phyloP scores from a whole-genome alignment of 2,888 invertebrate genomes.

The Agrotis ipsilon region DNA sequence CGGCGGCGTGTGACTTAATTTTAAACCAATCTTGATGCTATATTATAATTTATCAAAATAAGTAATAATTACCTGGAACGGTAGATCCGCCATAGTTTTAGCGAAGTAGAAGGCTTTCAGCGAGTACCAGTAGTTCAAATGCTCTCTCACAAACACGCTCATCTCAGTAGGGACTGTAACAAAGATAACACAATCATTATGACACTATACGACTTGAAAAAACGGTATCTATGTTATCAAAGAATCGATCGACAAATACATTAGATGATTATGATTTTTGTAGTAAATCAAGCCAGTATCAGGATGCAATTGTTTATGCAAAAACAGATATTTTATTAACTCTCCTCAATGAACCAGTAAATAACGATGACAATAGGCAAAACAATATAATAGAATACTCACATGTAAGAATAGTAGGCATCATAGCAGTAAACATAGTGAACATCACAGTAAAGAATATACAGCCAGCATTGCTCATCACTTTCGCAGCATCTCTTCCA shows the following conservation, averaged over 20 bases:
- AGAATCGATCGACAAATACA: too few species aligned
- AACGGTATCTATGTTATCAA: neutral
- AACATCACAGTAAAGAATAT: conserved; percentile 99
- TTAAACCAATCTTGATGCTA: too few species aligned
- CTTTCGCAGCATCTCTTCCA: conserved; percentile 98
- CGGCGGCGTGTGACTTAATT: too few species aligned
- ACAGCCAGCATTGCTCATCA: conserved; percentile 98
- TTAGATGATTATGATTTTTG: too few species aligned
- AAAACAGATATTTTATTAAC: neutral
- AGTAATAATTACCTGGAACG: conserved; percentile 96
- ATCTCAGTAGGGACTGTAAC: conserved; percentile 98
- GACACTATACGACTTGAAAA: neutral
- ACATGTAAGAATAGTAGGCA: conserved; percentile 99
- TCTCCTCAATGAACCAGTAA: neutral
- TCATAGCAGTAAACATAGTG: conserved; percentile 99
- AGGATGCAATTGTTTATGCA: neutral
- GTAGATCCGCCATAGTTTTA: conserved; percentile 98
- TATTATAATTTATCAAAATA: neutral
- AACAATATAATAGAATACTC: conserved; percentile 85
- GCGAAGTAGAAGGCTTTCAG: conserved; percentile 99
- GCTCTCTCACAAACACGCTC: conserved; percentile 98
- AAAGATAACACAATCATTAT: conserved; percentile 61
- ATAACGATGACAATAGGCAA: neutral
- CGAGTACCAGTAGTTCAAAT: conserved; percentile 99
- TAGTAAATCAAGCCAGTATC: neutral